phyloP scores from a whole-genome alignment of 2,888 invertebrate genomes.

The Euplagia quadripunctaria region DNA sequence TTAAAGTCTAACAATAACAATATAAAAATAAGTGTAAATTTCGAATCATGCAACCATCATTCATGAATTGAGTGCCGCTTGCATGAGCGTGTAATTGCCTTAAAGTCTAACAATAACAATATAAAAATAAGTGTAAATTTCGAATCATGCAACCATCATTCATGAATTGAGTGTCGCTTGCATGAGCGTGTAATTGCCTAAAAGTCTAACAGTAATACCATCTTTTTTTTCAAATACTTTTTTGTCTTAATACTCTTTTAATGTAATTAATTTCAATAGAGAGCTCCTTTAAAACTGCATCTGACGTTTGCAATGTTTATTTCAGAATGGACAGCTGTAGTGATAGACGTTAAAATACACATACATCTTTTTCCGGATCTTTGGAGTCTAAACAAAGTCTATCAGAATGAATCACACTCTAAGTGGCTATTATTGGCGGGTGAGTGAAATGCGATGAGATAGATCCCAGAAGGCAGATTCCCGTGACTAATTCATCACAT shows the following conservation, averaged over 20 bases:
- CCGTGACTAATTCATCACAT: not conserved
- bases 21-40: no score
- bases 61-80: no score
- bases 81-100: no score
- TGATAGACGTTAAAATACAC: not conserved
- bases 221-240: not conserved
- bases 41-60: no score
- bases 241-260: not conserved
- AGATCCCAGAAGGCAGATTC: not conserved
- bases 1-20: no score
- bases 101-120: no score
- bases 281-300: not conserved
- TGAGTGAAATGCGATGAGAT: constrained; percentile 1
- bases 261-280: not conserved
- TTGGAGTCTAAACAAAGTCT: constrained; percentile 3
- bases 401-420: not conserved
- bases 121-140: no score
- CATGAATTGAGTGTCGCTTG: no score
- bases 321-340: not conserved
- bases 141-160: no score
- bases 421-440: not conserved
- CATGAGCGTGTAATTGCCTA: not conserved
- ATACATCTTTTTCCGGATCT: not conserved
- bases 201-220: not conserved
- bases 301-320: not conserved